phyloP scores from a whole-genome alignment of 2,888 invertebrate genomes.

The Apocheima hispidaria region DNA sequence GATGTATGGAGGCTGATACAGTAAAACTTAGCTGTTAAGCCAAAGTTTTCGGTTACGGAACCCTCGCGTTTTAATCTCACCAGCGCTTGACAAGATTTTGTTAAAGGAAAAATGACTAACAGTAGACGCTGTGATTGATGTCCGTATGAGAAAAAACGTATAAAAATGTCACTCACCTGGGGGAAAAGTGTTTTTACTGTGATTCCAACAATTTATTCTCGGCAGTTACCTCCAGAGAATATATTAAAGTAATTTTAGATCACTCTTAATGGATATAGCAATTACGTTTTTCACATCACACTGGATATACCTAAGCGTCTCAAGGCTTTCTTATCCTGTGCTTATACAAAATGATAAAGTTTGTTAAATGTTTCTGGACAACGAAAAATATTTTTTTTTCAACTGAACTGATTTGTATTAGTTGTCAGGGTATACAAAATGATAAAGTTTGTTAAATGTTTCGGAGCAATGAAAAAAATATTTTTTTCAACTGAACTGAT shows the following conservation, averaged over 20 bases:
- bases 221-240: background rate
- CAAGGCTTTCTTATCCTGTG: no score
- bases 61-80: background rate
- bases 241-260: slow-evolving; percentile 8
- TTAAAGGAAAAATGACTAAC: slow-evolving; percentile 11
- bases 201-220: slow-evolving; percentile 2
- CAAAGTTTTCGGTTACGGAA: background rate
- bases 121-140: slow-evolving; percentile 14
- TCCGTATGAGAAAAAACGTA: slow-evolving; percentile 6
- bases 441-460: no score
- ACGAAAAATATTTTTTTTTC: no score
- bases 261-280: slow-evolving; percentile 1
- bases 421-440: no score
- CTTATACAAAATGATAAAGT: no score
- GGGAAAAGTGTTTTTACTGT: slow-evolving; percentile 10
- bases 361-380: no score
- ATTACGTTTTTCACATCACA: background rate
- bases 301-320: no score
- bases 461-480: no score
- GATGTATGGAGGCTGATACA: background rate
- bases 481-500: no score
- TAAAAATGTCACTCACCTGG: slow-evolving; percentile 24
- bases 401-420: no score
- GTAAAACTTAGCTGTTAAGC: background rate
- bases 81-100: background rate